Conservation (phyloP, 1,140 invertebrate genomes). For the Oscheius sp. region DNA sequence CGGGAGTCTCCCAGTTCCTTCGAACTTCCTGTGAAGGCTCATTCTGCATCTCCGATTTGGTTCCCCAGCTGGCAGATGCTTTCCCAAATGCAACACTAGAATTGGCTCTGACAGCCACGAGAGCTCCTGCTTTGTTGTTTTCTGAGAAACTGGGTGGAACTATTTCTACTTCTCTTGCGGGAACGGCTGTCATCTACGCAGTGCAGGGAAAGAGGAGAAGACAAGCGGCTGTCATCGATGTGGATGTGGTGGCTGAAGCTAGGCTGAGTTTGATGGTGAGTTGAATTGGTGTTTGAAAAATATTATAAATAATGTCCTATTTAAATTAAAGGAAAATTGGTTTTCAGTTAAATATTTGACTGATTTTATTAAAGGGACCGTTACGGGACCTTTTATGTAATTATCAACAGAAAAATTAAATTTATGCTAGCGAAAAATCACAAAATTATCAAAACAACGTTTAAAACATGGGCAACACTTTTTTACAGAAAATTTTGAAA, state of each 20-base stretch:
- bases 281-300: neutral
- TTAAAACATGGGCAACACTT: no score
- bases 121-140: constrained; percentile 30
- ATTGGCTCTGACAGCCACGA: constrained; percentile 22
- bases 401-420: neutral
- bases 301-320: neutral
- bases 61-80: constrained; percentile 19
- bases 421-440: neutral
- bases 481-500: no score
- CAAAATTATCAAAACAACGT: neutral
- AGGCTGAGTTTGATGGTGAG: constrained; percentile 10
- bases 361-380: no score
- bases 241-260: constrained; percentile 35
- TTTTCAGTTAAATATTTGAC: no score
- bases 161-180: constrained; percentile 20
- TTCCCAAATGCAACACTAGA: constrained; percentile 31
- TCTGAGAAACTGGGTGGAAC: constrained; percentile 34
- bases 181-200: constrained; percentile 17
- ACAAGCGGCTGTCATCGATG: constrained; percentile 25
- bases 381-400: neutral
- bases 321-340: neutral
- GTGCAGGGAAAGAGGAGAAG: constrained; percentile 8
- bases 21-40: constrained; percentile 19
- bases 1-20: constrained; percentile 18
- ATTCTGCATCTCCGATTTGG: constrained; percentile 31